These are phyloP conservation scores for Cardinalis cardinalis DNA, from an alignment of 2,113 vertebrate species.

Conservation along the genomic window DNA sequence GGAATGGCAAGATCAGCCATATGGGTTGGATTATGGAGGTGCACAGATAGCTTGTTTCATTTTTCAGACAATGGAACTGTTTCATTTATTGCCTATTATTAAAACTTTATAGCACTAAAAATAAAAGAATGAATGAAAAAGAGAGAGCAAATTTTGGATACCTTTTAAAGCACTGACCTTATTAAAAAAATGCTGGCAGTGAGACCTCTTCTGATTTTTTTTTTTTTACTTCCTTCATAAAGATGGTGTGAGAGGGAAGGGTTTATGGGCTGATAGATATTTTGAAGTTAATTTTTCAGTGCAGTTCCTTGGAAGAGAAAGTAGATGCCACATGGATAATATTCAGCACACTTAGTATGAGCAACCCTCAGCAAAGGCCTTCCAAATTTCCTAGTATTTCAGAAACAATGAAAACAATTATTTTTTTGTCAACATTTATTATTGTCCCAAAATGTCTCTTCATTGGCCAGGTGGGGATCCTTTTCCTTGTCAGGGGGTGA, in stretches of 20 bases:
- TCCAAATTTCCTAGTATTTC: background rate
- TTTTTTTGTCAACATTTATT: background rate
- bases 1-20: conserved; percentile 48
- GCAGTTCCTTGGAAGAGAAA: background rate
- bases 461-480: background rate
- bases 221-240: conserved; percentile 49
- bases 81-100: conserved; percentile 85
- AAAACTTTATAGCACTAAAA: conserved; percentile 77
- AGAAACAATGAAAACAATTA: background rate
- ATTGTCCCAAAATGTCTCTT: background rate
- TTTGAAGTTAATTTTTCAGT: background rate
- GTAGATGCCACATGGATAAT: background rate
- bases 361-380: background rate
- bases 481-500: background rate
- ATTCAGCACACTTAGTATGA: background rate
- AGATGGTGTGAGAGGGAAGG: conserved; percentile 18
- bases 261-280: conserved; percentile 1
- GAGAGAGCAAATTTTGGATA: conserved; percentile 38
- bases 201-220: background rate
- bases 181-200: conserved; percentile 37
- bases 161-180: conserved; percentile 42
- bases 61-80: conserved; percentile 81
- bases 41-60: conserved; percentile 78
- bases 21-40: conserved; percentile 78
- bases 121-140: conserved; percentile 77